phyloP scores from a whole-genome alignment of 1,140 invertebrate species.

The Cataglyphis hispanica region DNA sequence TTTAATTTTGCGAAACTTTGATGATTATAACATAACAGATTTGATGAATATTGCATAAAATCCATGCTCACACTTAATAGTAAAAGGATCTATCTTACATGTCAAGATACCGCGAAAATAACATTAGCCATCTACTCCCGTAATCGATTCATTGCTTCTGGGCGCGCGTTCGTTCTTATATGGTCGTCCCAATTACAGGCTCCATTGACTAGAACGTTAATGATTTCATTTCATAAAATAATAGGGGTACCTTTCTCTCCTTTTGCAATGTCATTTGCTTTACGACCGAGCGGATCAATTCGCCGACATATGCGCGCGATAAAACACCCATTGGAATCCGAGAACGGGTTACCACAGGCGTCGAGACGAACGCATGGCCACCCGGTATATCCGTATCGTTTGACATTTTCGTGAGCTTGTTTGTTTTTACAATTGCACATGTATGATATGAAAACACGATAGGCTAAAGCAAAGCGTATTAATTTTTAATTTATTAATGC shows the following conservation, averaged over 20 bases:
- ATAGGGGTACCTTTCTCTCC: constrained; percentile 65
- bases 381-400: constrained; percentile 16
- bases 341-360: constrained; percentile 64
- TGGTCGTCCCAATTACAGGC: constrained; percentile 52
- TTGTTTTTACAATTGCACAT: constrained; percentile 28
- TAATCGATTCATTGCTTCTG: constrained; percentile 47
- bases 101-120: constrained; percentile 14
- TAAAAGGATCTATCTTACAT: background rate
- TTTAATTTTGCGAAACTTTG: background rate
- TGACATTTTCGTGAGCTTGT: constrained; percentile 6
- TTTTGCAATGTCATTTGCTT: constrained; percentile 69
- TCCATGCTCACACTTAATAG: background rate
- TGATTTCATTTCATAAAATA: constrained; percentile 73
- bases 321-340: constrained; percentile 70
- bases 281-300: constrained; percentile 72
- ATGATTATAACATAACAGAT: background rate
- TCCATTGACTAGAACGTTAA: constrained; percentile 51
- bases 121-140: constrained; percentile 11
- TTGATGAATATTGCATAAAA: background rate
- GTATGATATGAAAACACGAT: background rate
- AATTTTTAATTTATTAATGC: background rate
- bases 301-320: constrained; percentile 65
- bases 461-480: background rate
- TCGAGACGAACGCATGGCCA: background rate
- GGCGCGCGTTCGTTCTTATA: constrained; percentile 30